Percentiles rank a stretch among this genome's conserved stretches.
These are phyloP conservation scores for Bradypus variegatus DNA, from an alignment of 2,797 vertebrate species.

Conservation along the genomic window DNA sequence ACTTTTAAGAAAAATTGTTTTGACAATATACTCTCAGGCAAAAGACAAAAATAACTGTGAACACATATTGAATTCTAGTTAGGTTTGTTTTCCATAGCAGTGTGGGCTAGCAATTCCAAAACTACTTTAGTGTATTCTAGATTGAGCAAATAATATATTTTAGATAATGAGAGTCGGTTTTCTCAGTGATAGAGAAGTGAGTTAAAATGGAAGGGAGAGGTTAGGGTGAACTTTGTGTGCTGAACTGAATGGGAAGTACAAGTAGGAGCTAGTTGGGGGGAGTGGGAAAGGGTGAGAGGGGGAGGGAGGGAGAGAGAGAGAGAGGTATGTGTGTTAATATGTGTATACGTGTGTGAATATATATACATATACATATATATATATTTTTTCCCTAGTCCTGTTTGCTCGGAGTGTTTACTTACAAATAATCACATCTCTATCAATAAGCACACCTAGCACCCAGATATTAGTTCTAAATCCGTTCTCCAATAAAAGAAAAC, in stretches of 20 bases:
- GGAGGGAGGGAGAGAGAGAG: too few relatives aligned
- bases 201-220: background rate
- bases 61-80: background rate
- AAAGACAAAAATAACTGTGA: conserved; percentile 11
- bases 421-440: background rate
- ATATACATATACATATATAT: too few relatives aligned
- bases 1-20: background rate
- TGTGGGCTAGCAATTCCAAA: background rate
- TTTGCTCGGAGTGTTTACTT: background rate
- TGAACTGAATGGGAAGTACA: rapidly evolving
- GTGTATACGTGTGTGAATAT: background rate
- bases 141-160: background rate
- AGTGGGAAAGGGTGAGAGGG: too few relatives aligned
- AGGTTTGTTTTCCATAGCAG: background rate
- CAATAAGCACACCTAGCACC: background rate
- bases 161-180: background rate
- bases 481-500: background rate
- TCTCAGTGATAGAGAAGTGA: background rate
- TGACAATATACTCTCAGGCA: background rate
- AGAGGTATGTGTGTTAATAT: too few relatives aligned
- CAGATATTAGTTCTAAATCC: background rate
- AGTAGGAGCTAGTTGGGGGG: rapidly evolving
- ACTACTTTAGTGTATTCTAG: background rate
- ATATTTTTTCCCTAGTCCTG: background rate
- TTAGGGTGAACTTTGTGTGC: too few relatives aligned